A percentile compares a stretch with the other conserved stretches of the same genome.
These are phyloP conservation scores for Pelusios castaneus DNA, from an alignment of 2,113 vertebrate species.

Conservation along the genomic window DNA sequence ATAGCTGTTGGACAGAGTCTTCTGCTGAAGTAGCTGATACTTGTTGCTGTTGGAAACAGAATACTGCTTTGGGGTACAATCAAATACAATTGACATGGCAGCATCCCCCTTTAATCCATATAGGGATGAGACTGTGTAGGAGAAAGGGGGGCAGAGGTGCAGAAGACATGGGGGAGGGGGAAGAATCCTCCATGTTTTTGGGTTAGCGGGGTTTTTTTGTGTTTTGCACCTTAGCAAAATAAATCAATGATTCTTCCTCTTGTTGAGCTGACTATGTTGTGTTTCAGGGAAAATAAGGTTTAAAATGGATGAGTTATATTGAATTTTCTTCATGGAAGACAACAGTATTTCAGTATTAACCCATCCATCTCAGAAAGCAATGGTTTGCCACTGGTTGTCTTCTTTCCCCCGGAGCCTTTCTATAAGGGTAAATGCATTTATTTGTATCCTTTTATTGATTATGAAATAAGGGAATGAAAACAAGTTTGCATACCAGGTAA, in stretches of 20 bases:
- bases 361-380: neutral
- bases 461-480: neutral
- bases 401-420: neutral
- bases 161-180: neutral
- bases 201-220: too few species aligned
- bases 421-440: neutral
- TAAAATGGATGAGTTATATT: neutral
- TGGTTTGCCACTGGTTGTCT: neutral
- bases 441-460: neutral
- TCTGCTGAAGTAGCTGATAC: neutral
- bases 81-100: neutral
- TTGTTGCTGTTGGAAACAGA: neutral
- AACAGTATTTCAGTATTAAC: neutral
- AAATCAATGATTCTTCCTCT: neutral
- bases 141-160: neutral
- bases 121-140: neutral
- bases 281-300: neutral
- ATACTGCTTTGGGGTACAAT: neutral
- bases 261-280: neutral
- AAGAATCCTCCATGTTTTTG: too few species aligned
- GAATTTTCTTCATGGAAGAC: neutral
- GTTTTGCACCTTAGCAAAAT: neutral
- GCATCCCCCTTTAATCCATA: neutral
- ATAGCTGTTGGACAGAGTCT: neutral
- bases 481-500: neutral